phyloP scores from a whole-genome alignment of 2,797 vertebrate genomes.

The Margarornis squamiger region DNA sequence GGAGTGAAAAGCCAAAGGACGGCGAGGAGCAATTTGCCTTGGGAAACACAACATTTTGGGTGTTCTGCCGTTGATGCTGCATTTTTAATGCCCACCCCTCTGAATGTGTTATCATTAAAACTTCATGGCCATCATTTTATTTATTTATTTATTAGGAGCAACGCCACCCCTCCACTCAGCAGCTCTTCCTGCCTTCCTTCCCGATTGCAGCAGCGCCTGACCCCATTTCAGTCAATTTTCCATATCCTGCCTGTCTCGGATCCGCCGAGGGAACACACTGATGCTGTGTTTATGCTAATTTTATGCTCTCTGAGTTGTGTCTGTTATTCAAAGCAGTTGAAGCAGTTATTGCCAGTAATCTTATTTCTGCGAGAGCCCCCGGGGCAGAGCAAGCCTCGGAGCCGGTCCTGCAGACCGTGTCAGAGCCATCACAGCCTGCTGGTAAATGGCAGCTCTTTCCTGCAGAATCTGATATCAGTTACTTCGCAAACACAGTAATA shows the following conservation, averaged over 20 bases:
- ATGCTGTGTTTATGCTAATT: constrained; percentile 87
- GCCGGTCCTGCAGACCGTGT: constrained; percentile 84
- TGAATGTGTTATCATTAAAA: constrained; percentile 69
- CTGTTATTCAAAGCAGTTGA: constrained; percentile 90
- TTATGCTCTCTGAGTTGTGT: constrained; percentile 89
- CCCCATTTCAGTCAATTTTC: constrained; percentile 84
- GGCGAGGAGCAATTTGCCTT: constrained; percentile 57
- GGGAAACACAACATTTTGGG: constrained; percentile 34
- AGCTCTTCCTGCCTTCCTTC: constrained; percentile 71
- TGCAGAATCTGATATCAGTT: constrained; percentile 86
- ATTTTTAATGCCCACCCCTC: constrained; percentile 57
- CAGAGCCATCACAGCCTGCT: constrained; percentile 82
- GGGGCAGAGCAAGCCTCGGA: constrained; percentile 83
- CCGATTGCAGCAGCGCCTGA: constrained; percentile 77
- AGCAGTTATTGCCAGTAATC: constrained; percentile 92
- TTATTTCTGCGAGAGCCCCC: constrained; percentile 87
- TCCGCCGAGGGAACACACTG: constrained; percentile 77
- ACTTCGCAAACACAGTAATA: constrained; percentile 88
- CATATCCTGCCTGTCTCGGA: constrained; percentile 80
- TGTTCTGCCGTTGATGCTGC: background rate
- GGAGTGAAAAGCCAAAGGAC: constrained; percentile 55
- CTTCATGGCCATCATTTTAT: constrained; percentile 27
- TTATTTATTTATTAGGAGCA: constrained; percentile 48
- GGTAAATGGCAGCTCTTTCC: constrained; percentile 85
- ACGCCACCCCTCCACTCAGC: constrained; percentile 47